Conservation (phyloP, 2,113 vertebrate species). For the Blennius ocellaris region DNA sequence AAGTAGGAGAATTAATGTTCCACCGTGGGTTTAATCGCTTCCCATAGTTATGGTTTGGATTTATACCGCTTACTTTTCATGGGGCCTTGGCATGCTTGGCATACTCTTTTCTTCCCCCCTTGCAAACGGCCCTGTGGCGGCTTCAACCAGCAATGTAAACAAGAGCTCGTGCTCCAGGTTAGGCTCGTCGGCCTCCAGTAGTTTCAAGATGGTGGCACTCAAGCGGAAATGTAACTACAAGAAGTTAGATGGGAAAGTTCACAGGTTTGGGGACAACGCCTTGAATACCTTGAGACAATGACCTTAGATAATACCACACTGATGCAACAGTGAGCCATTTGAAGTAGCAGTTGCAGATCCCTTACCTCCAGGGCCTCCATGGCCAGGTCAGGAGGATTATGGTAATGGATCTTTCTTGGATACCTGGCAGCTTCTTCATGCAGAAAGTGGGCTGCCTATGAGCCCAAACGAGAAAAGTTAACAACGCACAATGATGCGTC, state of each 20-base stretch:
- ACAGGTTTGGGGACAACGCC: background rate
- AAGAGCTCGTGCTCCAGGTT: conserved; percentile 89
- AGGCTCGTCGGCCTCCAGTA: conserved; percentile 85
- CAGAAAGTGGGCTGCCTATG: conserved; percentile 89
- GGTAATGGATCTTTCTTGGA: conserved; percentile 98
- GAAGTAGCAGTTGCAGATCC: conserved; percentile 8
- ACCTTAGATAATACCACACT: conserved; percentile 1
- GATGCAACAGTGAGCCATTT: conserved; percentile 15
- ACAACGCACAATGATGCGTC: background rate
- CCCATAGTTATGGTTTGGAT: background rate
- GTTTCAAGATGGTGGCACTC: conserved; percentile 94
- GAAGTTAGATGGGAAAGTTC: background rate
- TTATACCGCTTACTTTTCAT: conserved; percentile 90
- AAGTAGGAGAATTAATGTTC: background rate
- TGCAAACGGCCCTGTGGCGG: conserved; percentile 94
- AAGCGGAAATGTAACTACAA: conserved; percentile 93
- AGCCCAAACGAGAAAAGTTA: conserved; percentile 24
- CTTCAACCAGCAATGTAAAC: conserved; percentile 91
- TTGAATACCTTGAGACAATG: conserved; percentile 12
- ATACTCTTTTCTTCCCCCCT: conserved; percentile 96
- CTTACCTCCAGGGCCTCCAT: conserved; percentile 98
- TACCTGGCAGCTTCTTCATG: conserved; percentile 97
- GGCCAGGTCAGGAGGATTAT: conserved; percentile 96
- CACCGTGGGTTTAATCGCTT: background rate
- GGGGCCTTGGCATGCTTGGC: conserved; percentile 90